Base-by-base conservation (phyloP, 2,797 vertebrate genomes). In the Pantherophis alleghaniensis region DNA sequence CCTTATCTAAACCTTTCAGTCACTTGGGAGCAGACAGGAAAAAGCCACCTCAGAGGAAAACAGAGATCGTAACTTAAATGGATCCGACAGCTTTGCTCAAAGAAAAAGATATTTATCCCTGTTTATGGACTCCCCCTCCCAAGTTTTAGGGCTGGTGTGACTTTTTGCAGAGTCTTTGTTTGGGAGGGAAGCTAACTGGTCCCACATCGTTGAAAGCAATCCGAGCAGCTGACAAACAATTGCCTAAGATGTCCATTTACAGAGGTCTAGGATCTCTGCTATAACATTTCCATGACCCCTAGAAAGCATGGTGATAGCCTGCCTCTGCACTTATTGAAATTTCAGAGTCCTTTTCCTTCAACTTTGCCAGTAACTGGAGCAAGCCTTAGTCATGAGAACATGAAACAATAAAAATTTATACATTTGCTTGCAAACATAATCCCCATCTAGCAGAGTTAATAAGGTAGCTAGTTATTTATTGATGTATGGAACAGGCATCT, bases 1-100 rank as follows among this genome's bases (percentile, higher is more conserved):
- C 96, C 96, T 98, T 97, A 98, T 97, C 97, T 97, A 95, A 98
- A 95, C 90, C 94, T 97, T 94, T 97, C 96, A 95, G 53, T 32
- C 93, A 32, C 95, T 97, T 42, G 92, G 97, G 96, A 97, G 63
- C 95, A 97, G 96, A 95, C 96, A 97, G 97, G 97, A 97, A 97
- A 97, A 96, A 95, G 95, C 90, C 37, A 94, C 95, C 89, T 32
- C 95, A 47, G 92, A 94, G 96, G 96, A 95, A 96, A 97, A 95
- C 94, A 96, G 79, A 83, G 95, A 94, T 95, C 92, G 96, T 88
- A 95, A 94, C 96, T 97, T 97, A 97, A 97, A 96, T 96, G 92
- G 91, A 93, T 96, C 95, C 97, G 96, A 97, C 97, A 97, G 95
- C 95, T 97, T 97, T 97, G 92, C 97, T 93, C 93, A 94, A 92